A percentile compares a stretch with the other conserved stretches of the same genome.
Evolutionary conservation across 2,113 vertebrate genomes (phyloP).

Genomic region (Monarcha castaneiventris): DNA sequence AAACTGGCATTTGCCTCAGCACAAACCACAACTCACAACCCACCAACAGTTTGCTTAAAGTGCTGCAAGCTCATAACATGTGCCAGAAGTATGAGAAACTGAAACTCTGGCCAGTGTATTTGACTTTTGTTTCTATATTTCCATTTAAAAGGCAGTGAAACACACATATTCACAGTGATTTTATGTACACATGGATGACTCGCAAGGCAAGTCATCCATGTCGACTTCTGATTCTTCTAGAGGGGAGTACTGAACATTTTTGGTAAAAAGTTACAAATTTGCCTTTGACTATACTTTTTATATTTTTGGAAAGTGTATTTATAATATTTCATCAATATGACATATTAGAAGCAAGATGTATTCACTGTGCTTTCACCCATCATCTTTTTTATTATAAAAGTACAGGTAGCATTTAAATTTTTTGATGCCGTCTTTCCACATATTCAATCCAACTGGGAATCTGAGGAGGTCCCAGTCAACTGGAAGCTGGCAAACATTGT

Average conservation of each 20-base stretch:
- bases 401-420: background rate
- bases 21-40: background rate
- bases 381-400: background rate
- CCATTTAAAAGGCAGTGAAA: background rate
- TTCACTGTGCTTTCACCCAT: background rate
- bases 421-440: background rate
- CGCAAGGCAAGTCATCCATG: background rate
- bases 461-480: background rate
- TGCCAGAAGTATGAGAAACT: background rate
- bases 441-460: background rate
- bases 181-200: background rate
- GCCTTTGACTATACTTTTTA: background rate
- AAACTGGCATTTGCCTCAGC: rapidly evolving
- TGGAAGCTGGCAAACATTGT: background rate
- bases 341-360: background rate
- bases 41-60: background rate
- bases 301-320: background rate
- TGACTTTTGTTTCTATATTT: background rate
- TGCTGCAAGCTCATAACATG: background rate
- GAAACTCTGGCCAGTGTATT: background rate
- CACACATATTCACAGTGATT: background rate
- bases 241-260: background rate
- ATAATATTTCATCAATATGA: background rate
- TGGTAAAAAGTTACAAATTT: background rate
- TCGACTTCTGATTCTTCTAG: background rate